Base-by-base conservation (phyloP, 2,797 vertebrate species). In the Lutjanus argentimaculatus region DNA sequence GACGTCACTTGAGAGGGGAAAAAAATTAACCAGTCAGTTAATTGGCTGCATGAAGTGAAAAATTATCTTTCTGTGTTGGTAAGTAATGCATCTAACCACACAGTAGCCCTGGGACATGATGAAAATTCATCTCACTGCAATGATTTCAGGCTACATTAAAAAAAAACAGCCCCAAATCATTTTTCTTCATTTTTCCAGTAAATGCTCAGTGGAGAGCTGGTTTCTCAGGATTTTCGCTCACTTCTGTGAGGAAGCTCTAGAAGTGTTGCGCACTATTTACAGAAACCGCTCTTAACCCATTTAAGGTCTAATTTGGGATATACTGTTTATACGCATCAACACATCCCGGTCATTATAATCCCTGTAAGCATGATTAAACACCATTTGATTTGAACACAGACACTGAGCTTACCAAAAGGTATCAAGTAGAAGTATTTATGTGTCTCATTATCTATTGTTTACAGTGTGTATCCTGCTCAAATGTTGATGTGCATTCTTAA, bases 261-360 rank as follows among this genome's bases (percentile, higher is more conserved):
- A 84, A 76, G 82, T 77, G 69, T 55, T 53, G 65, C n/a, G 0
- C 40, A n/a, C 64, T 86, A 64, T 84, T 89, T 75, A 57, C 68
- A 79, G 70, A 85, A 59, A 67, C 75, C 65, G 65, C 82, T 75
- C 70, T 68, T 62, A 82, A 87, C 68, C 75, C 63, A 75, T 84
- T 92, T 89, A 81, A 51, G 72, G 73, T 85, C 79, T 90, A 92
- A 90, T 90, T 92, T 85, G 57, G 78, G 78, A 85, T 75, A 64
- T 67, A 74, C 75, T 87, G 80, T 90, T 88, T 83, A 68, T 69
- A 75, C 56, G 59, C 81, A 82, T 79, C 76, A 65, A 82, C 79
- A 49, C 75, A 77, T 71, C 73, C 76, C 75, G 68, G 87, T 48
- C 69, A 79, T 75, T 56, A 84, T 83, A 87, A 90, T 89, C 88